A percentile compares a stretch with the other conserved stretches of the same genome.
phyloP scores from a whole-genome alignment of 2,888 invertebrate genomes.

The Cryptus armator region DNA sequence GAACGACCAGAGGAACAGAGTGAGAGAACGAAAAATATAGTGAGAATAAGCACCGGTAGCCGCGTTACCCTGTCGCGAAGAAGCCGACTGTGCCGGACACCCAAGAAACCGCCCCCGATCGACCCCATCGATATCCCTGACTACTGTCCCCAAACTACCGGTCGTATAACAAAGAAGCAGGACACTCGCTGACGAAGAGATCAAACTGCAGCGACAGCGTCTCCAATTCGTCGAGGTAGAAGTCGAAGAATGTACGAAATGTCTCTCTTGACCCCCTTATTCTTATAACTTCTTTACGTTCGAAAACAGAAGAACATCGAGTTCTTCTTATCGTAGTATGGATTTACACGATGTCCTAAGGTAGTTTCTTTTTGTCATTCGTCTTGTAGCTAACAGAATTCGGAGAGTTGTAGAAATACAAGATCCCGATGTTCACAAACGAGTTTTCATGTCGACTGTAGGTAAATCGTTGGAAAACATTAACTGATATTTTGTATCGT shows the following conservation, averaged over 20 bases:
- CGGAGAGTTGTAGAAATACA: neutral
- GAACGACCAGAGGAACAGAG: neutral
- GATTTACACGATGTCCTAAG: conserved; percentile 39
- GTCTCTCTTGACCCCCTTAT: conserved; percentile 6
- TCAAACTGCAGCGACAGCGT: conserved; percentile 56
- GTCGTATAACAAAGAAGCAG: conserved; percentile 31
- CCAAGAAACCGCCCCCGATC: conserved; percentile 66
- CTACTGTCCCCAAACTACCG: conserved; percentile 18
- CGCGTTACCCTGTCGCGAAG: conserved; percentile 55
- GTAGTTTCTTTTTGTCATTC: conserved; percentile 13
- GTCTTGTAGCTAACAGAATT: neutral
- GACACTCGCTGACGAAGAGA: conserved; percentile 46
- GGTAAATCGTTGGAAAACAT: neutral
- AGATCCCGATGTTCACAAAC: conserved; percentile 20
- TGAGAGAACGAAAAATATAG: conserved; percentile 40
- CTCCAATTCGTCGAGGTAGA: conserved; percentile 33
- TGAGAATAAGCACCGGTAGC: conserved; percentile 60
- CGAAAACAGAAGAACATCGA: conserved; percentile 35
- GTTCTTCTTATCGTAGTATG: conserved; percentile 3
- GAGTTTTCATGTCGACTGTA: conserved; percentile 24
- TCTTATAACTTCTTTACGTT: conserved; percentile 2
- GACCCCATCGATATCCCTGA: conserved; percentile 61
- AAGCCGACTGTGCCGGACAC: conserved; percentile 53
- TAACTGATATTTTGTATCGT: neutral
- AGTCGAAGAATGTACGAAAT: conserved; percentile 3